Base-by-base conservation (phyloP, 37 sponge, comb jelly and placozoan species). In the Ianthella basta region DNA sequence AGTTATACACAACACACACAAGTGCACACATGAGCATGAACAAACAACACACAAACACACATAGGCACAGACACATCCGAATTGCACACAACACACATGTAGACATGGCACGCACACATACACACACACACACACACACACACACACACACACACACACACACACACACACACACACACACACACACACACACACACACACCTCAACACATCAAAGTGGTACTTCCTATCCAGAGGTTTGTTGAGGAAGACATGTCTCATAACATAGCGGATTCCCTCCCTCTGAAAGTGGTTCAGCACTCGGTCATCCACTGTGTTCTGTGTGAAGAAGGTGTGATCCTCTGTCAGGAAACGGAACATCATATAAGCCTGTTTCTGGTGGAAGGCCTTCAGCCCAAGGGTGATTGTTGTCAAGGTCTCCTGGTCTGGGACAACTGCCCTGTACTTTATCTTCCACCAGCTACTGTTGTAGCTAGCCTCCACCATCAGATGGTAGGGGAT, bases 321-420 rank as follows among this genome's bases (percentile, higher is more conserved):
- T 35, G 79, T 82, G 83, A 88, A 88, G 83, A 90, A 94, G 33
- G 90, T 91, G 54, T 94, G 94, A 0, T 90, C 86, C 59, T 94
- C 94, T 0, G 94, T 90, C 29, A 88, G 84, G 1, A 33, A 0
- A 4, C 94, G 84, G 67, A 94, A 94, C 50, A 94, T 74, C 57
- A 80, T 86, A 34, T 79, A 77, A 19, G 94, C 91, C 20, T 86
- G 18, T 20, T 63, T 57, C 36, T 85, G 86, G 34, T 21, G 24
- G 15, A 44, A 15, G 44, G 82, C 61, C 65, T 64, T 82, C 21
- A 53, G 40, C 24, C 10, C 64, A 61, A 29, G 24, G 27, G 27
- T 13, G 25, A 19, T 36, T 40, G n/a, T 24, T 84, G 80, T 6
- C 81, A 79, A 0, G 84, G 77, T 21, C 37, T n/a, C 21, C 10